Percentiles rank a stretch among this genome's conserved stretches.
Conservation (phyloP, 2,888 invertebrate species). For the Ephialtes manifestator region DNA sequence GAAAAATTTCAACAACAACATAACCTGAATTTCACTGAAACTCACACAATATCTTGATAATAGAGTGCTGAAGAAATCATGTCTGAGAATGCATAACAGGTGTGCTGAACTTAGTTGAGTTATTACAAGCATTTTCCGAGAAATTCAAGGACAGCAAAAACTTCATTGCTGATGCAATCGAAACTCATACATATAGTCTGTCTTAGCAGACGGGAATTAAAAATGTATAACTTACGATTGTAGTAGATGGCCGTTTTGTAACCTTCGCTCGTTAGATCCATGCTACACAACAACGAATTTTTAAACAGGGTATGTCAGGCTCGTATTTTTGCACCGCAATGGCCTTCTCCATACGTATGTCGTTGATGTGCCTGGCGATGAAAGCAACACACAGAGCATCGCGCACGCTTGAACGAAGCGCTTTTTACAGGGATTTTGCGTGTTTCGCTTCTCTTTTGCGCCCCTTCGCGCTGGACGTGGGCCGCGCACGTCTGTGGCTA, state of each 20-base stretch:
- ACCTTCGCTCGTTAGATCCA: neutral
- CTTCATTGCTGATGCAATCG: no score
- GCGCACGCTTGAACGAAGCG: slow-evolving; percentile 29
- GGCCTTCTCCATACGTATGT: slow-evolving; percentile 2
- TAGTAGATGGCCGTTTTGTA: neutral
- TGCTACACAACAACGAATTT: neutral
- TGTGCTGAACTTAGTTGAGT: no score
- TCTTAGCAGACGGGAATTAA: neutral
- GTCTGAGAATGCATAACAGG: no score
- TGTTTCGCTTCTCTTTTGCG: slow-evolving; percentile 35
- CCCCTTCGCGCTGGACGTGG: slow-evolving; percentile 62
- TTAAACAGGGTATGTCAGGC: neutral
- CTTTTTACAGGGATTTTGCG: slow-evolving; percentile 50
- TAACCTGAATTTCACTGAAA: no score
- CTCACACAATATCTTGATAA: no score
- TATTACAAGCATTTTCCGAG: no score
- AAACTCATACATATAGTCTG: no score
- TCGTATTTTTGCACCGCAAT: slow-evolving; percentile 15
- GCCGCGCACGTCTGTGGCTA: slow-evolving; percentile 67
- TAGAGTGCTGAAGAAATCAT: no score
- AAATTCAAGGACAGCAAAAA: no score
- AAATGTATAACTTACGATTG: neutral
- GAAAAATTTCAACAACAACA: no score
- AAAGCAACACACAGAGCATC: slow-evolving; percentile 11
- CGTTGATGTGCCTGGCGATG: neutral